Conservation (phyloP, 2,888 invertebrate genomes). For the Drosophila percnosoma region DNA sequence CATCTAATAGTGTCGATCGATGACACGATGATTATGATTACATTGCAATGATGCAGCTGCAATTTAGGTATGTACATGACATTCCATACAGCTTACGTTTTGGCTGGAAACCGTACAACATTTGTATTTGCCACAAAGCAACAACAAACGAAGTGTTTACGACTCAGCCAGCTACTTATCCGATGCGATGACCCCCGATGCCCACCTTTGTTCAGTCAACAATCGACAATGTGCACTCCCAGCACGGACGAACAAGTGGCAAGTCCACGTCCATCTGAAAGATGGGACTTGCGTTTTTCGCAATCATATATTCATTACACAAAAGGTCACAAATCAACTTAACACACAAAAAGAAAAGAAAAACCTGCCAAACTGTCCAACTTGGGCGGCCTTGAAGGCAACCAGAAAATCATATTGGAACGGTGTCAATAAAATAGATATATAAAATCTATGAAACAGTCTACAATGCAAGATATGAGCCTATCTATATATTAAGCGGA, state of each 20-base stretch:
- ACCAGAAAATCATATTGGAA: neutral
- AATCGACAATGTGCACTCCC: slow-evolving; percentile 33
- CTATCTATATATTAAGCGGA: neutral
- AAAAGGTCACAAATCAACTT: slow-evolving; percentile 7
- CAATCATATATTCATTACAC: slow-evolving; percentile 24
- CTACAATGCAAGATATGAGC: neutral
- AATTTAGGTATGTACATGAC: neutral
- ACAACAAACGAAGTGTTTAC: slow-evolving; percentile 21
- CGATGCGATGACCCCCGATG: neutral
- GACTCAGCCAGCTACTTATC: slow-evolving; percentile 10
- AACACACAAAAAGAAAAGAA: neutral
- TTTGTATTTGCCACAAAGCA: slow-evolving; percentile 21
- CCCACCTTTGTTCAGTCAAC: slow-evolving; percentile 28
- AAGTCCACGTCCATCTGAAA: slow-evolving; percentile 1
- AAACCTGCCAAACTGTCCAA: neutral
- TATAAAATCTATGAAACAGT: neutral
- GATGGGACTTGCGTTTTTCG: slow-evolving; percentile 3
- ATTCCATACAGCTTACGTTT: slow-evolving; percentile 5
- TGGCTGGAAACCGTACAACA: slow-evolving; percentile 22
- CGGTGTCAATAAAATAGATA: neutral
- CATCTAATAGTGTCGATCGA: slow-evolving; percentile 59
- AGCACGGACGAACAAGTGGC: slow-evolving; percentile 21
- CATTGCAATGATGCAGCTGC: slow-evolving; percentile 18
- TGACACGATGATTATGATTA: slow-evolving; percentile 24
- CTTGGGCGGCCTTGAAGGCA: neutral